A percentile compares a stretch with the other conserved stretches of the same genome.
These are phyloP conservation scores for Cyprinodon diabolis DNA, from an alignment of 2,797 vertebrate genomes.

Conservation along the genomic window DNA sequence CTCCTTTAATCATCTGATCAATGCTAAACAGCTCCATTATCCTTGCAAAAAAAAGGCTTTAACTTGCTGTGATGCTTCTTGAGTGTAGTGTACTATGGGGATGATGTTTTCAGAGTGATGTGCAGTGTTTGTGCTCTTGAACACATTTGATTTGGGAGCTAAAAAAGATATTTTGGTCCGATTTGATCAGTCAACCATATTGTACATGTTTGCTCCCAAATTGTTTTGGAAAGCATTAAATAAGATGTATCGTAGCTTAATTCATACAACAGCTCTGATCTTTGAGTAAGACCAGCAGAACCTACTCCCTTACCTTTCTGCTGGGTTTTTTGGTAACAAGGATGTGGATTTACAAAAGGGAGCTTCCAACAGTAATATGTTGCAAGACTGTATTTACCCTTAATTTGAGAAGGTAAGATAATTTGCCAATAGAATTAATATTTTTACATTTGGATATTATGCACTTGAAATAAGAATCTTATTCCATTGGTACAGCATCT, in stretches of 20 bases:
- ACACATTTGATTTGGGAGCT: background rate
- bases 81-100: background rate
- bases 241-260: background rate
- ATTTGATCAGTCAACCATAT: background rate
- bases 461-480: too few relatives aligned
- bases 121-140: background rate
- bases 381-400: background rate
- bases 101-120: background rate
- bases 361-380: background rate
- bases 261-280: background rate
- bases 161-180: background rate
- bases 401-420: too few relatives aligned
- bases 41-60: background rate
- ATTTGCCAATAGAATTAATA: too few relatives aligned
- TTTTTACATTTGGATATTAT: too few relatives aligned
- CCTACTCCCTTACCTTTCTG: background rate
- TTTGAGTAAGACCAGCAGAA: background rate
- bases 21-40: background rate
- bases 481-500: too few relatives aligned
- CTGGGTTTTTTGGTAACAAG: background rate
- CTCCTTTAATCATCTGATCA: background rate
- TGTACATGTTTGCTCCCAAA: background rate
- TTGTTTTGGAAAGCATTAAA: background rate
- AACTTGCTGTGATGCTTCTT: background rate
- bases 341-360: background rate